Conservation (phyloP, 2,113 vertebrate species). For the Centrocercus urophasianus region DNA sequence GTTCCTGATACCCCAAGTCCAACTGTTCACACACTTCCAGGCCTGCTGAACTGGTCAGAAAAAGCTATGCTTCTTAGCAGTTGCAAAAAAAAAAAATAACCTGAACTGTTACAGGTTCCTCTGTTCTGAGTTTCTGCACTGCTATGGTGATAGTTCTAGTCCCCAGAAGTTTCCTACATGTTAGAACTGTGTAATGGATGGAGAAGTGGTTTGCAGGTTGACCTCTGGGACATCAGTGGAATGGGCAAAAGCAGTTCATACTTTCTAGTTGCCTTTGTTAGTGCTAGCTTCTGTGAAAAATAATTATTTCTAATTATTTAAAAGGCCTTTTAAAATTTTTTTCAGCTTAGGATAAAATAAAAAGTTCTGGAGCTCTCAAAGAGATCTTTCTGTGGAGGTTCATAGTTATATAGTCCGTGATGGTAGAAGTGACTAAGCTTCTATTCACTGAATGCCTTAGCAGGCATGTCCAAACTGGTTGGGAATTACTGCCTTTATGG, state of each 20-base stretch:
- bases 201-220: not conserved
- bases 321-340: not conserved
- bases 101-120: not conserved
- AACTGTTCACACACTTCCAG: not conserved
- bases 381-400: not conserved
- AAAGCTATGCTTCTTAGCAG: fast-evolving
- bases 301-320: not conserved
- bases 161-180: fast-evolving
- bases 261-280: not conserved
- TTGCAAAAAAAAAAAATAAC: not conserved
- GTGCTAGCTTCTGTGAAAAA: not conserved
- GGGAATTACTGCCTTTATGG: conserved; percentile 7
- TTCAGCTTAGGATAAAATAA: not conserved
- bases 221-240: not conserved
- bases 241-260: fast-evolving
- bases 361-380: not conserved
- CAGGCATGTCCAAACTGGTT: conserved; percentile 45
- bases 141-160: fast-evolving
- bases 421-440: conserved; percentile 16
- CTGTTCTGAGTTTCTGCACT: not conserved
- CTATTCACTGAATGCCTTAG: conserved; percentile 21
- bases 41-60: fast-evolving
- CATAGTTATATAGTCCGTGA: not conserved
- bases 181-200: fast-evolving
- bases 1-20: fast-evolving